These are phyloP conservation scores for Pelagia noctiluca DNA, from an alignment of 30 jellyfish, hydroid and myxozoan species.

Conservation along the genomic window DNA sequence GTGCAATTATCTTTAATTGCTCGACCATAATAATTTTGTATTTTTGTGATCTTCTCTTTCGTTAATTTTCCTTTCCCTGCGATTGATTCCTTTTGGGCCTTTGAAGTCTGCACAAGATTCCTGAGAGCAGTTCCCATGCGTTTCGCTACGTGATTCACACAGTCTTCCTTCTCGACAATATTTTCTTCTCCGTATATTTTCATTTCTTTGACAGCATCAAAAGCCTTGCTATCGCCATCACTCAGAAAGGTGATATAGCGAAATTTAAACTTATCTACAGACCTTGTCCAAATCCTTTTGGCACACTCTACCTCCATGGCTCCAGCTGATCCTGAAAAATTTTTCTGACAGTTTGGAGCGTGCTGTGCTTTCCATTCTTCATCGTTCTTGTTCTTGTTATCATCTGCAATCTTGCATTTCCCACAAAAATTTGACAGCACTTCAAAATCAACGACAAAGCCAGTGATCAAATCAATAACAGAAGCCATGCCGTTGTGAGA, in stretches of 20 bases:
- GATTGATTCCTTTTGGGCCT: slow-evolving; percentile 22
- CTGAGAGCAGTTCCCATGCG: slow-evolving; percentile 40
- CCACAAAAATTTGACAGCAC: background rate
- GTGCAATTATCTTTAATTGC: slow-evolving; percentile 17
- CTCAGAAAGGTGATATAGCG: slow-evolving; percentile 26
- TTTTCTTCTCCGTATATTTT: slow-evolving; percentile 8
- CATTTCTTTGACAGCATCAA: background rate
- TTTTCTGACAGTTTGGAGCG: background rate
- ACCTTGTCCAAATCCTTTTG: slow-evolving; percentile 5
- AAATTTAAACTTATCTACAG: background rate
- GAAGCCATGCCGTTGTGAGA: slow-evolving; percentile 60
- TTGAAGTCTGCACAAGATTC: background rate
- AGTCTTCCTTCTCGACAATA: slow-evolving; percentile 9
- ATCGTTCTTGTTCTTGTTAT: background rate
- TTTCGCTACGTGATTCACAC: slow-evolving; percentile 26
- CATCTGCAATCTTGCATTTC: slow-evolving; percentile 1
- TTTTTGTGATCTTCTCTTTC: background rate
- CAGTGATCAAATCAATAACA: slow-evolving; percentile 56
- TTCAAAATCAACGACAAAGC: slow-evolving; percentile 32
- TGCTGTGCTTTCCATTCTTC: background rate
- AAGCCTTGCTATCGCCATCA: slow-evolving; percentile 33
- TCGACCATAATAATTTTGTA: slow-evolving; percentile 3
- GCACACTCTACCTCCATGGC: slow-evolving; percentile 53
- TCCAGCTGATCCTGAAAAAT: slow-evolving; percentile 2
- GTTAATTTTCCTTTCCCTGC: slow-evolving; percentile 39